phyloP scores from a whole-genome alignment of 1,140 invertebrate genomes.

The Ericerus pela region DNA sequence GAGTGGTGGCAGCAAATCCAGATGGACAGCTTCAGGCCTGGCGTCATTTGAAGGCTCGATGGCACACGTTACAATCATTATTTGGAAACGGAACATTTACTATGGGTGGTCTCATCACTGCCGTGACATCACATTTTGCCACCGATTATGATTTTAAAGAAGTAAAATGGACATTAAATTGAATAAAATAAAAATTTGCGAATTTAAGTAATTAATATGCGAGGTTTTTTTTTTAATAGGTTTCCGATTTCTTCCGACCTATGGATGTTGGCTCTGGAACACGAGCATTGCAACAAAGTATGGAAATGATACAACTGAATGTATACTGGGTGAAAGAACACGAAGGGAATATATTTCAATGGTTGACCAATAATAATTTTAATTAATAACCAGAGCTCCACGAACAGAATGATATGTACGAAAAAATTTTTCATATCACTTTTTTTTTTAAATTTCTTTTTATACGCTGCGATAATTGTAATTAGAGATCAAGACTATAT shows the following conservation, averaged over 20 bases:
- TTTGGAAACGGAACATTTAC: slow-evolving; percentile 52
- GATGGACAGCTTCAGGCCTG: slow-evolving; percentile 55
- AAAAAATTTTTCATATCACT: too few species aligned
- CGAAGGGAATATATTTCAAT: slow-evolving; percentile 41
- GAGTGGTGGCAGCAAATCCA: slow-evolving; percentile 50
- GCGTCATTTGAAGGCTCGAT: slow-evolving; percentile 59
- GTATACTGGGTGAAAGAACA: slow-evolving; percentile 58
- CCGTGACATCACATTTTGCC: slow-evolving; percentile 50
- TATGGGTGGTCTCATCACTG: slow-evolving; percentile 50
- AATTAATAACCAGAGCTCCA: too few species aligned
- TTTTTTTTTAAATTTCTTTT: too few species aligned
- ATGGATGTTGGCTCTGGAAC: slow-evolving; percentile 49
- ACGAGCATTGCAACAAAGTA: slow-evolving; percentile 49
- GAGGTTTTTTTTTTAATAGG: slow-evolving; percentile 32
- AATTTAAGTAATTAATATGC: not conserved
- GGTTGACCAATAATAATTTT: slow-evolving; percentile 36
- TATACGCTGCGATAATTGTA: too few species aligned
- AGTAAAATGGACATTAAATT: slow-evolving; percentile 31
- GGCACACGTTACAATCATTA: slow-evolving; percentile 44
- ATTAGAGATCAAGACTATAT: too few species aligned
- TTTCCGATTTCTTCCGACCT: slow-evolving; percentile 48
- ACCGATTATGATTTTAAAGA: slow-evolving; percentile 56
- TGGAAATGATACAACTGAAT: slow-evolving; percentile 61
- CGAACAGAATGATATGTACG: too few species aligned
- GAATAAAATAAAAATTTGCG: not conserved